These are phyloP conservation scores for Eledona agricola DNA, from an alignment of 2,888 invertebrate genomes.

Conservation along the genomic window DNA sequence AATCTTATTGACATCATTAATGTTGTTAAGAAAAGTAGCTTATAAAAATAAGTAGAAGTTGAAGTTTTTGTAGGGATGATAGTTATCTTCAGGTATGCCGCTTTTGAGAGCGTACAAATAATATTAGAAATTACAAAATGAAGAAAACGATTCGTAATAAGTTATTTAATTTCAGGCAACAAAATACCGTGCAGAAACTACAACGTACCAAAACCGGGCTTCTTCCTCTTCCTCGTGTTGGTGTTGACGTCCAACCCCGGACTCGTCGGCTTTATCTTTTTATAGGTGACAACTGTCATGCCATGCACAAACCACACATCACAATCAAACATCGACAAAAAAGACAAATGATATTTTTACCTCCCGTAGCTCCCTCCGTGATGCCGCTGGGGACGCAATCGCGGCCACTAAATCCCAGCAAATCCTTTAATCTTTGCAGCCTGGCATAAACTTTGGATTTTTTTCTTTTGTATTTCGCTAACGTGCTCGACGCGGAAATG, in stretches of 20 bases:
- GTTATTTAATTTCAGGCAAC: too few relatives aligned
- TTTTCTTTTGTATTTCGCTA: constrained; percentile 53
- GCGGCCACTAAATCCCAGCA: constrained; percentile 54
- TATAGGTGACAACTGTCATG: constrained; percentile 83
- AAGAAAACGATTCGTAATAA: too few relatives aligned
- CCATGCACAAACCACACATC: constrained; percentile 47
- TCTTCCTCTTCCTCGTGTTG: constrained; percentile 73
- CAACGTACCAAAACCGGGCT: constrained; percentile 72
- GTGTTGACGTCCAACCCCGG: constrained; percentile 43
- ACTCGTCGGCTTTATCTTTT: constrained; percentile 66
- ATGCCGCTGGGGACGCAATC: constrained; percentile 62
- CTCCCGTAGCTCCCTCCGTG: constrained; percentile 63
- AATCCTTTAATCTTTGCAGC: constrained; percentile 56
- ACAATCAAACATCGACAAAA: constrained; percentile 43
- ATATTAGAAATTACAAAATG: too few relatives aligned
- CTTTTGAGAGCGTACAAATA: too few relatives aligned
- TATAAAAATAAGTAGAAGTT: too few relatives aligned
- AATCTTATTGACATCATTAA: too few relatives aligned
- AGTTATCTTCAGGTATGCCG: too few relatives aligned
- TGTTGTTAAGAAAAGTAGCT: too few relatives aligned
- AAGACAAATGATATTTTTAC: constrained; percentile 58
- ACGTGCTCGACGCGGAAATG: constrained; percentile 47
- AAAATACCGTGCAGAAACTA: too few relatives aligned
- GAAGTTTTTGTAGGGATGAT: too few relatives aligned
- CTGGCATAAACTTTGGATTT: constrained; percentile 58